Evolutionary conservation across 2,888 invertebrate genomes (phyloP), one percentile per base, ranked within the genome.

Genomic region (Amblyjoppa fuscipennis): DNA sequence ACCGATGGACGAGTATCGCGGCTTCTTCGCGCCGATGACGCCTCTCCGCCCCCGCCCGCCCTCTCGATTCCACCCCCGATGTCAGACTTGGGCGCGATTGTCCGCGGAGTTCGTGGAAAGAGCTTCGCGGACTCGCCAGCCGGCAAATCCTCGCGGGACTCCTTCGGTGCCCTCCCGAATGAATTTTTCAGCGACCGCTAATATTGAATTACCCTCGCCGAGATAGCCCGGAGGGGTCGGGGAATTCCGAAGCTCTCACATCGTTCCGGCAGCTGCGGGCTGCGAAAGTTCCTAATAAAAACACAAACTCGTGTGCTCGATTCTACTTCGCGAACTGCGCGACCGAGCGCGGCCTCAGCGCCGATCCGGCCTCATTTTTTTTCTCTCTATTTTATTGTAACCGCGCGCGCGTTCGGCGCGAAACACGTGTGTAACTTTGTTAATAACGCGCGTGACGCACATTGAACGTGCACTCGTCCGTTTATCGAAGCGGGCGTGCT

Each of bases 101-200:
- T 45, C 45, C 45, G 45, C 45, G 45, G 45, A 45, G 3, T 45
- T 45, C 45, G 45, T 45, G 13, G 45, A 64, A 64, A 13, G n/a
- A 34, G 28, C 16, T 13, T 61, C 71, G 34, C 34, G 3, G 41
- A 41, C 41, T 45, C 13, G 13, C 0, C 45, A 16, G 4, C 45
- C 16, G 2, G 16, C 20, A 45, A 45, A 45, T 45, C 16, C 45
- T 45, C 45, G 16, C 45, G 45, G 16, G 45, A 45, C 45, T 16
- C 11, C 45, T 3, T 45, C 45, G 16, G 0, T 45, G 45, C 45
- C 45, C 41, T 41, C 3, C 41, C 69, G 69, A 71, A 53, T 31
- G 20, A 70, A 49, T 87, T 84, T 87, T 86, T 84, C 71, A 86
- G 80, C 78, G 41, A n/a, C 53, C 51, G 49, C 81, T 75, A 84